Evolutionary conservation across 2,888 invertebrate species (phyloP), one percentile per base, ranked within the genome.

Genomic region (Epinotia brunnichana): DNA sequence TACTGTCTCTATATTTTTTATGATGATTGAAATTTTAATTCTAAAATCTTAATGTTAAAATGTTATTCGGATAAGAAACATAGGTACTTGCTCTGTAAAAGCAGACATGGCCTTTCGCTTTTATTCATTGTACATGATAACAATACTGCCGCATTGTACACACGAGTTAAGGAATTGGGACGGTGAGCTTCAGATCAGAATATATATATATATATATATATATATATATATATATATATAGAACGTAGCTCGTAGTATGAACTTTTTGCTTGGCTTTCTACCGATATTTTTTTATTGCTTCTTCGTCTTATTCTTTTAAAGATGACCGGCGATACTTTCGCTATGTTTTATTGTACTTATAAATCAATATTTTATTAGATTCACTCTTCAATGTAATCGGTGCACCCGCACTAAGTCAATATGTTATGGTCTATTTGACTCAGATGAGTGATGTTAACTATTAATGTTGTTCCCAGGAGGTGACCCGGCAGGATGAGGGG

Each of bases 401-500:
- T 35, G 35, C 35, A 35, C 35, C 2, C 35, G 9, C 35, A 7
- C 35, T 35, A 35, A 29, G 9, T 35, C 35, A 35, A 35, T 35
- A 41, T 41, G 13, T 41, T 41, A 13, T 13, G 2, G 41, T 11
- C 3, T 13, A 44, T 1, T 1, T 15, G 4, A 44, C 44, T 44
- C 4, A 44, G 44, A 44, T 44, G 15, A 44, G 2, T 44, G 4
- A 44, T 41, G 15, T 17, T 29, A 3, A 29, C 5, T 17, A 13
- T 17, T 2, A n/a, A 5, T 41, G 41, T 81, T 82, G 21, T 79
- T 82, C 81, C 5, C 85, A 91, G 91, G 84, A 83, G 83, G 83
- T 75, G 81, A 79, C 78, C 77, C 79, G 79, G 83, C 86, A 86
- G 79, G 74, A 93, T 93, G 93, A 87, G 82, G 84, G 86, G 87